Evolutionary conservation across 2,113 vertebrate genomes (phyloP).

Genomic region (Pterophyllum scalare): DNA sequence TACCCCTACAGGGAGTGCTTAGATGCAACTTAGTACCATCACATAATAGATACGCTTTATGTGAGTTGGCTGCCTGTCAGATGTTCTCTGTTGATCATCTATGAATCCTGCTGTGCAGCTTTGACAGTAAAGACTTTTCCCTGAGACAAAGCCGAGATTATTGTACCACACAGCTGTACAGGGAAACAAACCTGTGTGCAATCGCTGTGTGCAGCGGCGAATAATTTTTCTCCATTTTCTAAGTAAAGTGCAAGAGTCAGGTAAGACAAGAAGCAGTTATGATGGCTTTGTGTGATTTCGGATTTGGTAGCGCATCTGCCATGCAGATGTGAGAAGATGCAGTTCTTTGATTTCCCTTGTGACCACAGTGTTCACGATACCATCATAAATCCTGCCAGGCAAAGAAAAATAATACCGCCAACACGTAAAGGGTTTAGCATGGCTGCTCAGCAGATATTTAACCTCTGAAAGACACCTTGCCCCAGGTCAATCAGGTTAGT

Average conservation of each 20-base stretch:
- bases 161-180: not conserved
- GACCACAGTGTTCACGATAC: conserved; percentile 47
- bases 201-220: not conserved
- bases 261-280: conserved; percentile 2
- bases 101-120: not conserved
- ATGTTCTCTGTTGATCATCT: not conserved
- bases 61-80: conserved; percentile 5
- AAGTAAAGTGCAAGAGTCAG: not conserved
- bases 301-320: conserved; percentile 46
- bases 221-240: not conserved
- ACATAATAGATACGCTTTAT: not conserved
- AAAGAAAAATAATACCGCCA: conserved; percentile 26
- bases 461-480: conserved; percentile 51
- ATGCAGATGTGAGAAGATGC: conserved; percentile 33
- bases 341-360: conserved; percentile 54
- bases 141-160: conserved; percentile 4
- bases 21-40: not conserved
- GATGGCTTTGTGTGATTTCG: conserved; percentile 19
- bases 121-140: not conserved
- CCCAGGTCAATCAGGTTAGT: conserved; percentile 51
- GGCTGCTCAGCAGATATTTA: conserved; percentile 44
- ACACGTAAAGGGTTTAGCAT: conserved; percentile 33
- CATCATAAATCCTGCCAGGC: conserved; percentile 45
- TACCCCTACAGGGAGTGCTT: not conserved
- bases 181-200: not conserved